Conservation (phyloP, 2,113 vertebrate genomes). For the Prietella phreatophila region DNA sequence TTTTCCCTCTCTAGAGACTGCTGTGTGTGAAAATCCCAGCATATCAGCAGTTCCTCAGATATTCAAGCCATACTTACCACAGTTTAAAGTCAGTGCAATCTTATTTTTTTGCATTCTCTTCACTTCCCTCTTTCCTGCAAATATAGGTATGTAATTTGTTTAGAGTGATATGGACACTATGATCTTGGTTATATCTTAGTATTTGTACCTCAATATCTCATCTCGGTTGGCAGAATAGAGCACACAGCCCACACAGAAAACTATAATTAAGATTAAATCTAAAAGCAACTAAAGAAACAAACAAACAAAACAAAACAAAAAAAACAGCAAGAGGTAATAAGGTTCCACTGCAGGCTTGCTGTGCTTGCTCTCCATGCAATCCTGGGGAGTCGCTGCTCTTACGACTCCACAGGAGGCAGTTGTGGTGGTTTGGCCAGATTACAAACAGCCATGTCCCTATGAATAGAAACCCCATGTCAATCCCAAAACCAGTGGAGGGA, state of each 20-base stretch:
- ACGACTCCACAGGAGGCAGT: neutral
- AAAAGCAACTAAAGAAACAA: neutral
- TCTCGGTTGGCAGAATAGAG: neutral
- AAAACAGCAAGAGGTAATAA: neutral
- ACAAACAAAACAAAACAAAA: neutral
- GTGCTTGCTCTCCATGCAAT: neutral
- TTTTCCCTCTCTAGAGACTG: neutral
- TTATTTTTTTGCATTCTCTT: neutral
- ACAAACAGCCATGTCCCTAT: neutral
- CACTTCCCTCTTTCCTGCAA: neutral
- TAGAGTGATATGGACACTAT: neutral
- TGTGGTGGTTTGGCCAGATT: neutral
- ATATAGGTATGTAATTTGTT: neutral
- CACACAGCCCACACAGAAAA: neutral
- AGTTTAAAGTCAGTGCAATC: neutral
- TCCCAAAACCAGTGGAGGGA: neutral
- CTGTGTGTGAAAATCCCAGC: neutral
- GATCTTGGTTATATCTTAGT: neutral
- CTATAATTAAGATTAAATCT: neutral
- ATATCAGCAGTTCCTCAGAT: neutral
- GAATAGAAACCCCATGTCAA: neutral
- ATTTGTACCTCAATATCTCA: neutral
- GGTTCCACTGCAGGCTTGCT: neutral
- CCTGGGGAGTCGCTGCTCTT: neutral
- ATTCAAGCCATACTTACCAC: neutral